phyloP scores from a whole-genome alignment of 1,140 invertebrate genomes.

The Drosophila nigromelanica region DNA sequence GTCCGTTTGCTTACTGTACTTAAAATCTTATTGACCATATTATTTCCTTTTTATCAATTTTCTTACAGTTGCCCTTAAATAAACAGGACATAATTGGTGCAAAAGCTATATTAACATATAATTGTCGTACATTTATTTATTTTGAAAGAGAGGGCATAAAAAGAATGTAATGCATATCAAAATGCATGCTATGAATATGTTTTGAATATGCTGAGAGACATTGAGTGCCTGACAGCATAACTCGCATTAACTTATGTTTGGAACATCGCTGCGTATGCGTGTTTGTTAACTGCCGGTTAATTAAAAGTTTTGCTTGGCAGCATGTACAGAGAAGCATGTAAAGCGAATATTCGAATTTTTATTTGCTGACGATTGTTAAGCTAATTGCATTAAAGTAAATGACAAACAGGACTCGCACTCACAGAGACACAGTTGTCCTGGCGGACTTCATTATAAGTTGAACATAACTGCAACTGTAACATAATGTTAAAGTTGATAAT shows the following conservation, averaged over 20 bases:
- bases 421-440: conserved; percentile 34
- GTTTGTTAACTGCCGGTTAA: conserved; percentile 62
- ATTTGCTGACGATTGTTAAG: conserved; percentile 53
- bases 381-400: conserved; percentile 67
- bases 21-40: no score
- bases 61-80: not conserved
- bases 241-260: conserved; percentile 21
- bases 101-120: not conserved
- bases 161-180: conserved; percentile 20
- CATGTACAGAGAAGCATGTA: conserved; percentile 15
- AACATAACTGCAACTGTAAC: conserved; percentile 42
- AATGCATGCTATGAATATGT: conserved; percentile 28
- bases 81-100: not conserved
- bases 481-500: conserved; percentile 75
- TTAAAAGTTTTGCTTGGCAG: conserved; percentile 64
- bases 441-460: conserved; percentile 74
- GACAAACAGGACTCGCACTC: conserved; percentile 11
- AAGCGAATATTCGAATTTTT: conserved; percentile 22
- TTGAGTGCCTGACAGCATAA: conserved; percentile 19
- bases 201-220: conserved; percentile 16
- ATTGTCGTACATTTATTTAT: no score
- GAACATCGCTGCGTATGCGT: conserved; percentile 52
- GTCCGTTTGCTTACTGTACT: no score
- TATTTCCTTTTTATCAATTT: not conserved
- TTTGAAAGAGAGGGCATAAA: conserved; percentile 2